Base-by-base conservation (phyloP, 2,797 vertebrate genomes). In the Fistularia tabacaria region DNA sequence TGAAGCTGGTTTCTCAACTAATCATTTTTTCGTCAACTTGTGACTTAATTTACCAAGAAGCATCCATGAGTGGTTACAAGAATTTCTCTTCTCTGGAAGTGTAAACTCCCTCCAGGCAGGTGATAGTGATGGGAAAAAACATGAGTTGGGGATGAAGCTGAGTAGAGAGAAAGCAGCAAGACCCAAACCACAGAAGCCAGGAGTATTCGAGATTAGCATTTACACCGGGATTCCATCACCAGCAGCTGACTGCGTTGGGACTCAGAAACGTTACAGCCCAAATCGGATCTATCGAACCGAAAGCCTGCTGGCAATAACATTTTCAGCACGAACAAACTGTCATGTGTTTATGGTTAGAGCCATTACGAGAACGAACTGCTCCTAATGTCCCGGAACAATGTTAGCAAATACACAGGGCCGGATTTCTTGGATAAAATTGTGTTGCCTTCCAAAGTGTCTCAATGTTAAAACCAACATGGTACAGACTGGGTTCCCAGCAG, bases 121-220 rank as follows among this genome's bases (percentile, higher is more conserved):
- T 80, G 79, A 54, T 59, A 15, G 54, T 59, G 67, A 71, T 65
- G 64, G 66, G 56, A 67, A 62, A 62, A 51, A 71, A 64, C 40
- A 7, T 36, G 54, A 40, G 50, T 36, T 25, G 6, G 44, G 6
- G 14, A 7, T 10, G 37, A 43, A 41, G 50, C 68, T 40, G 37
- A 44, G 60, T 11, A 46, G 13, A 51, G 36, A 57, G 12, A 69
- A 57, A 48, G 46, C 47, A 12, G 54, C 47, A 53, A 52, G 42
- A 74, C 38, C 54, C 58, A 68, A 76, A 73, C 64, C 72, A 73
- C 71, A 78, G 73, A 71, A 39, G 70, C 79, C 82, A 82, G 79
- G 76, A 85, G 76, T 72, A 76, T 51, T 52, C 51, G 65, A 66
- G 67, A 57, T 64, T 39, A 49, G 44, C 54, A 10, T 66, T 47